These are phyloP conservation scores for Lathronympha strigana DNA, from an alignment of 2,888 invertebrate genomes.

Conservation along the genomic window DNA sequence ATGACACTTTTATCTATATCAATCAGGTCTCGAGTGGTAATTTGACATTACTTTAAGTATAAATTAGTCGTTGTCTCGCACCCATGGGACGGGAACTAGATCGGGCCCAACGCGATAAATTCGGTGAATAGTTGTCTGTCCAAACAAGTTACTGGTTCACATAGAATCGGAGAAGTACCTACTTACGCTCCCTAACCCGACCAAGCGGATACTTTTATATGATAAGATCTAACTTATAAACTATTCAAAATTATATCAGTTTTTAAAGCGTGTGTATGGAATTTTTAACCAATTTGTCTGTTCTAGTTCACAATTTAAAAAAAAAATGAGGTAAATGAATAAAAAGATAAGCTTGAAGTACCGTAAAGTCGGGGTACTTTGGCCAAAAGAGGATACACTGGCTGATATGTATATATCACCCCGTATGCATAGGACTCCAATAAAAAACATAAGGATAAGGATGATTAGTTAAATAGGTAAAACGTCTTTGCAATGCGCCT, in stretches of 20 bases:
- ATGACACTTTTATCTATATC: constrained; percentile 5
- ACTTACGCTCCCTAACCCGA: not conserved
- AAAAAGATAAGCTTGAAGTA: no score
- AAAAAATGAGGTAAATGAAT: no score
- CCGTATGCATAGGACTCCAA: no score
- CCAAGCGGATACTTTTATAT: constrained; percentile 3
- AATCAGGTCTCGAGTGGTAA: not conserved
- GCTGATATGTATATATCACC: no score
- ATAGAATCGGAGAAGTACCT: constrained; percentile 22
- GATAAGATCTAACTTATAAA: constrained; percentile 37
- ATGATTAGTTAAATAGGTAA: no score
- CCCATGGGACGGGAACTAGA: constrained; percentile 12
- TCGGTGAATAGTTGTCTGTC: constrained; percentile 26
- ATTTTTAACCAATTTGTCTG: no score
- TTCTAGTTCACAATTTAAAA: no score
- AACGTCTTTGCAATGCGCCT: no score
- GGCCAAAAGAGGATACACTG: no score
- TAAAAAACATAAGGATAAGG: no score
- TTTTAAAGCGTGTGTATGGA: not conserved
- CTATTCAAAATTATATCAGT: constrained; percentile 21
- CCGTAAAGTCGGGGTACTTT: no score
- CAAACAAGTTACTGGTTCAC: constrained; percentile 31
- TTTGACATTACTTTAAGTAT: constrained; percentile 24
- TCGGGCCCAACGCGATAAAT: constrained; percentile 28
- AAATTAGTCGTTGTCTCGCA: constrained; percentile 21